phyloP scores from a whole-genome alignment of 2,113 vertebrate species.

The Terrapene triunguis region DNA sequence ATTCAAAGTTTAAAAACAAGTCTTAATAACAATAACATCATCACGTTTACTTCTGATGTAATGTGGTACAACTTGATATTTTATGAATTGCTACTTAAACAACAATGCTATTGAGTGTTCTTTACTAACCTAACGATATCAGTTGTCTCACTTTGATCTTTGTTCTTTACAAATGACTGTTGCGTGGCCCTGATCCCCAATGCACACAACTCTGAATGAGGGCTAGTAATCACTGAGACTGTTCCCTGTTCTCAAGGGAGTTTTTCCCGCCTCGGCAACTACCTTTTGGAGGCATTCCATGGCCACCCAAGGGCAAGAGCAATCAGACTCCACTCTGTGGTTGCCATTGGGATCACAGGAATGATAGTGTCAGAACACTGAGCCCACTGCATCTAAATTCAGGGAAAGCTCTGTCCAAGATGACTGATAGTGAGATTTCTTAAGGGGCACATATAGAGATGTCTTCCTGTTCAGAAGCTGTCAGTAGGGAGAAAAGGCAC shows the following conservation, averaged over 20 bases:
- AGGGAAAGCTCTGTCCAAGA: not conserved
- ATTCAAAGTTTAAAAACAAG: not conserved
- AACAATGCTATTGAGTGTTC: not conserved
- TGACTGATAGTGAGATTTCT: not conserved
- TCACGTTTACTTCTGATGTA: not conserved
- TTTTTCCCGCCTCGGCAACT: not conserved
- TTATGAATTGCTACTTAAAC: not conserved
- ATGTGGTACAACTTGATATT: not conserved
- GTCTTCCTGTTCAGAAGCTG: not conserved
- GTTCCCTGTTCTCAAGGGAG: not conserved
- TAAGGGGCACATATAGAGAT: not conserved
- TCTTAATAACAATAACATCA: not conserved
- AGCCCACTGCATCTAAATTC: not conserved
- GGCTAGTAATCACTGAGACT: not conserved
- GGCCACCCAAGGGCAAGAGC: not conserved
- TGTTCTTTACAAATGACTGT: not conserved
- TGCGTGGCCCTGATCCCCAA: fast-evolving
- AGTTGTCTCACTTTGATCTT: not conserved
- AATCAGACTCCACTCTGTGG: not conserved
- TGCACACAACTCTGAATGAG: fast-evolving
- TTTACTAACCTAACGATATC: fast-evolving
- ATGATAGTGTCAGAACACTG: not conserved
- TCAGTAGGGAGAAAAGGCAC: not conserved
- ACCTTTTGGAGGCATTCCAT: not conserved
- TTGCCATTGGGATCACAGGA: not conserved